Base-by-base conservation (phyloP, 2,113 vertebrate species). In the Accipiter virgatus region DNA sequence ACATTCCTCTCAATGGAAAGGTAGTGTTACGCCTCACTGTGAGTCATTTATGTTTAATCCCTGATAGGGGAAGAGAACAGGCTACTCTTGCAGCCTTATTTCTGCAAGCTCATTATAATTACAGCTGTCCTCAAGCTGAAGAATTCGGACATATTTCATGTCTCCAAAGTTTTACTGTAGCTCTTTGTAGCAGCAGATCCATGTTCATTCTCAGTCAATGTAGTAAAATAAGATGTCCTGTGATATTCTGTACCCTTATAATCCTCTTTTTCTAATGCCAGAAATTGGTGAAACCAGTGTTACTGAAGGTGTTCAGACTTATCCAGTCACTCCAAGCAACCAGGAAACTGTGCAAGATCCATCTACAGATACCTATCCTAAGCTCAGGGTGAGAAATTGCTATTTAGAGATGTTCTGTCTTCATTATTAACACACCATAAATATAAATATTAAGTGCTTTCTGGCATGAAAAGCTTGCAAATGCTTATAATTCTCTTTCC, bases 91-190 rank as follows among this genome's bases (percentile, higher is more conserved):
- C 85, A 96, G 74, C 26, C 56, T 79, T 77, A 48, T 62, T 94
- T 92, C 78, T 96, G 68, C 90, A 93, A 94, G 55, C 65, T 93
- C 56, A 52, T 93, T 94, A 80, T 91, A 95, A 86, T 86, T 94
- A 96, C 94, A 96, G 89, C 94, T 96, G 94, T 96, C 87, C 67
- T 85, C 38, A 95, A 86, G 32, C 62, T 88, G 87, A 87, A 95
- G 63, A 95, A 96, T 93, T 91, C 81, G n/a, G 71, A 86, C 26
- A 20, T 45, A 88, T 72, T 81, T 85, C 15, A 21, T 27, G 29
- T 85, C 73, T 91, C 65, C 25, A 32, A 86, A 78, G 52, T 91
- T 95, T 94, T 81, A 85, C 79, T 94, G 81, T 86, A 79, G 86
- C 26, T 65, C 81, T 93, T 95, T 82, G 74, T 89, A 95, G 89